phyloP scores from a whole-genome alignment of 2,888 invertebrate genomes.

The Lysandra bellargus region DNA sequence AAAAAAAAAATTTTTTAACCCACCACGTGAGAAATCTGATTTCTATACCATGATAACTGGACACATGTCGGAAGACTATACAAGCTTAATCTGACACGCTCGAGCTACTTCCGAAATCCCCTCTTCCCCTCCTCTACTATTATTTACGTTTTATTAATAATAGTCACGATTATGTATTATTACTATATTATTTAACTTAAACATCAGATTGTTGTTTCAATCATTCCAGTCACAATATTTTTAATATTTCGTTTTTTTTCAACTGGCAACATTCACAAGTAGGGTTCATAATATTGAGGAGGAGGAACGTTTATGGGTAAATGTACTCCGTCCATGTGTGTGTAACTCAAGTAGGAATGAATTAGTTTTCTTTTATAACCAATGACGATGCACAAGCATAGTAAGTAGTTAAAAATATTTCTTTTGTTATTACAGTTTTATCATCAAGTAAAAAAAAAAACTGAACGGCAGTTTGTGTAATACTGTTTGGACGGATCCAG shows the following conservation, averaged over 20 bases:
- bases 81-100: too few relatives aligned
- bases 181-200: too few relatives aligned
- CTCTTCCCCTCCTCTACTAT: too few relatives aligned
- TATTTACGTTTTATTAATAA: too few relatives aligned
- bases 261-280: constrained; percentile 10
- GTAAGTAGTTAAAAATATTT: neutral
- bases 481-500: neutral
- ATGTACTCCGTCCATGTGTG: constrained; percentile 67
- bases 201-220: neutral
- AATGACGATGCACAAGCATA: constrained; percentile 1
- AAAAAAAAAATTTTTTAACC: too few relatives aligned
- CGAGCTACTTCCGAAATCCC: too few relatives aligned
- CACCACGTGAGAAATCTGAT: too few relatives aligned
- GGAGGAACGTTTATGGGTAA: constrained; percentile 46
- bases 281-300: constrained; percentile 15
- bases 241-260: neutral
- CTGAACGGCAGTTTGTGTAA: neutral
- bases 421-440: neutral
- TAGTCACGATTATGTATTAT: too few relatives aligned
- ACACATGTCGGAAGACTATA: too few relatives aligned
- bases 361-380: neutral
- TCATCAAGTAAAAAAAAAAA: neutral
- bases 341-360: constrained; percentile 42
- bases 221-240: neutral
- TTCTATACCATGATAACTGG: too few relatives aligned